Percentiles rank a stretch among this genome's conserved stretches.
These are phyloP conservation scores for Dendropsophus ebraccatus DNA, from an alignment of 2,113 vertebrate genomes.

Conservation along the genomic window DNA sequence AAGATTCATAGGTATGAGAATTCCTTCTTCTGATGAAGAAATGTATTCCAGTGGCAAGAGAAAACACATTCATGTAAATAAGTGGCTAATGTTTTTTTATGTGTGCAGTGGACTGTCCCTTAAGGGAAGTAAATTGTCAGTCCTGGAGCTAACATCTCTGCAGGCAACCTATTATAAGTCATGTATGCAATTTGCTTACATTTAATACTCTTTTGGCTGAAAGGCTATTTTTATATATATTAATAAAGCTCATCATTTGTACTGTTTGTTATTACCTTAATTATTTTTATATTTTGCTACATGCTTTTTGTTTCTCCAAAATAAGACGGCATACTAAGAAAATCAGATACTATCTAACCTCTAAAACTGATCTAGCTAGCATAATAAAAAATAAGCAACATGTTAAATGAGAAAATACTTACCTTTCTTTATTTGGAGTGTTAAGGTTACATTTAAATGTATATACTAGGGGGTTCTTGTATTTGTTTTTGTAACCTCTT, in stretches of 20 bases:
- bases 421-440: not conserved
- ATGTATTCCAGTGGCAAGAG: conserved; percentile 26
- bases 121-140: conserved; percentile 20
- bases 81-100: conserved; percentile 29
- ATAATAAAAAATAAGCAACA: conserved; percentile 57
- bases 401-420: conserved; percentile 11
- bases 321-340: conserved; percentile 8
- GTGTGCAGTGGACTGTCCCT: conserved; percentile 46
- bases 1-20: conserved; percentile 44
- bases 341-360: conserved; percentile 5
- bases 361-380: conserved; percentile 62
- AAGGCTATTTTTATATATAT: conserved; percentile 48
- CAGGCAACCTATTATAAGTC: conserved; percentile 1
- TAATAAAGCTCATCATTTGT: conserved; percentile 28
- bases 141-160: not conserved
- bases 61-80: conserved; percentile 45
- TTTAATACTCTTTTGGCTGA: conserved; percentile 22
- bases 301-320: conserved; percentile 8
- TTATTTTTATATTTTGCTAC: conserved; percentile 47
- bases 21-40: conserved; percentile 25
- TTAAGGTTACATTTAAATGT: not conserved
- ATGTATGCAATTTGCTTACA: conserved; percentile 58
- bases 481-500: not conserved
- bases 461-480: not conserved
- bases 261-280: conserved; percentile 52